phyloP scores from a whole-genome alignment of 1,140 invertebrate species.

The Aleiodes sp. region DNA sequence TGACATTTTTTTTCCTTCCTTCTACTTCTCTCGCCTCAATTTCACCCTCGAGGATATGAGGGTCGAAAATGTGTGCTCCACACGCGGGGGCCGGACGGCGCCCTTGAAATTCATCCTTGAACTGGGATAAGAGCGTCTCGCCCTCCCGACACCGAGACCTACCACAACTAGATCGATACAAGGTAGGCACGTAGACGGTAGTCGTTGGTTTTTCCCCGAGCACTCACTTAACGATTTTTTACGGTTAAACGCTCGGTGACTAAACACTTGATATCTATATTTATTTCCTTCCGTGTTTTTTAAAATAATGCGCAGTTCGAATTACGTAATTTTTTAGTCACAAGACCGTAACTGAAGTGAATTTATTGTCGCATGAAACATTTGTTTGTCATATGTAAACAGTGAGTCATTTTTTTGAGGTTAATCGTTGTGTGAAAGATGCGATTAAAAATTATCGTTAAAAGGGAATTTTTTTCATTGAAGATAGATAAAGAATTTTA shows the following conservation, averaged over 20 bases:
- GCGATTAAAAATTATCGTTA: too few species aligned
- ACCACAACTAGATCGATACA: slow-evolving; percentile 62
- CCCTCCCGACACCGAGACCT: slow-evolving; percentile 55
- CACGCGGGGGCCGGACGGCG: slow-evolving; percentile 43
- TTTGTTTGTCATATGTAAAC: too few species aligned
- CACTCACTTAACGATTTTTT: slow-evolving; percentile 5
- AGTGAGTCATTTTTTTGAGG: too few species aligned
- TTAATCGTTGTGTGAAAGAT: too few species aligned
- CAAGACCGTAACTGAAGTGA: too few species aligned
- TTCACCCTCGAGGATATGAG: slow-evolving; percentile 20
- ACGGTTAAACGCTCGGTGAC: slow-evolving; percentile 12
- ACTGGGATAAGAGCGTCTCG: slow-evolving; percentile 60
- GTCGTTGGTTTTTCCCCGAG: slow-evolving; percentile 37
- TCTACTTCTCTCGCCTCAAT: neutral
- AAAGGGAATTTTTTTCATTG: too few species aligned
- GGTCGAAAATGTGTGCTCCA: slow-evolving; percentile 30
- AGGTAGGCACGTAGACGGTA: slow-evolving; percentile 43
- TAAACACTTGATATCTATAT: neutral
- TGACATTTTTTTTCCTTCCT: slow-evolving; percentile 7
- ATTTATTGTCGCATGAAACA: too few species aligned
- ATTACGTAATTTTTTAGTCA: too few species aligned
- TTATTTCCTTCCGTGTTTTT: slow-evolving; percentile 2
- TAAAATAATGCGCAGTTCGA: too few species aligned
- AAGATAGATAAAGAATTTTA: too few species aligned
- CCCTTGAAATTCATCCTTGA: slow-evolving; percentile 63